Percentiles rank a stretch among this genome's conserved stretches.
Evolutionary conservation across 2,113 vertebrate species (phyloP).

Genomic region (Ptyas mucosa): DNA sequence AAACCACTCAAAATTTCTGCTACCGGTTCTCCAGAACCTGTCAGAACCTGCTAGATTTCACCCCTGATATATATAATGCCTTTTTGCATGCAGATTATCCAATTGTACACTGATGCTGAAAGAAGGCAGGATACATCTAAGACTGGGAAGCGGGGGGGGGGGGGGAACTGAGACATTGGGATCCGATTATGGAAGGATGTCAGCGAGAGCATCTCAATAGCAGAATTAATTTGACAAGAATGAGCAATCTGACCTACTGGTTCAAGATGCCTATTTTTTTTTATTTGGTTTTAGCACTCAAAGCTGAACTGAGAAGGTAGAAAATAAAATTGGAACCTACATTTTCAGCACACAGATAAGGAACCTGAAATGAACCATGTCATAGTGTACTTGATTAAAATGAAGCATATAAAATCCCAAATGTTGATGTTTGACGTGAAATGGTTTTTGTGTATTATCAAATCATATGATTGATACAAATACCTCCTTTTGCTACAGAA

Average conservation of each 20-base stretch:
- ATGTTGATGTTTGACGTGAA: background rate
- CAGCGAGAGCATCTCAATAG: background rate
- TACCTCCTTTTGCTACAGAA: background rate
- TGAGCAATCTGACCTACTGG: background rate
- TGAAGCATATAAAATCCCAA: background rate
- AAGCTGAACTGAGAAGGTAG: background rate
- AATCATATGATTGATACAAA: background rate
- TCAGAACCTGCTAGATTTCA: too few species aligned
- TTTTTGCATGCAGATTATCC: background rate
- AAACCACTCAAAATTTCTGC: too few species aligned
- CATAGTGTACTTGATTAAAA: background rate
- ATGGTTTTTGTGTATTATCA: background rate
- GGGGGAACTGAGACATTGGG: background rate
- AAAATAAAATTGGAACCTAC: background rate
- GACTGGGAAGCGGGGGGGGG: accelerated
- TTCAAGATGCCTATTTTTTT: background rate
- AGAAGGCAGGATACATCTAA: background rate
- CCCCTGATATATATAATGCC: background rate
- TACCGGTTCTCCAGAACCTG: too few species aligned
- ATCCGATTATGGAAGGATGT: background rate
- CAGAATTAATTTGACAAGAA: background rate
- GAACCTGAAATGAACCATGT: background rate
- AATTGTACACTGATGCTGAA: background rate
- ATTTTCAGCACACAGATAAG: background rate
- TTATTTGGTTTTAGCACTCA: background rate